phyloP scores from a whole-genome alignment of 2,113 vertebrate genomes.

The Saguinus imperator region DNA sequence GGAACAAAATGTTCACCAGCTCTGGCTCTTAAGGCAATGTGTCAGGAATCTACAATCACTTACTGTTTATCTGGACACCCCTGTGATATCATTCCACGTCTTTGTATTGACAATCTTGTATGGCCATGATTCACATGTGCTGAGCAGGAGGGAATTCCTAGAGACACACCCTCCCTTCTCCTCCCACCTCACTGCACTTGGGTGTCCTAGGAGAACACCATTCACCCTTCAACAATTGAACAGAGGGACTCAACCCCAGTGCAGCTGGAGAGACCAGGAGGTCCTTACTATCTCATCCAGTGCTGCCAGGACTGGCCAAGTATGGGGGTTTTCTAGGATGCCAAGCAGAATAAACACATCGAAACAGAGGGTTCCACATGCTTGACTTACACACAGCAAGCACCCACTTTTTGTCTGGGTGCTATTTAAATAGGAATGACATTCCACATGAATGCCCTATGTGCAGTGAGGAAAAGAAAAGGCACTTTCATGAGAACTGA shows the following conservation, averaged over 20 bases:
- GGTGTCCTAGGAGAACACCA: background rate
- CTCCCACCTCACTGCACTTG: background rate
- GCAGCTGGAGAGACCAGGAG: background rate
- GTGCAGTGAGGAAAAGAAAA: background rate
- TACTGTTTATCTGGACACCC: background rate
- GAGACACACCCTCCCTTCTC: background rate
- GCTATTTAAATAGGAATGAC: background rate
- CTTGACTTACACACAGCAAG: background rate
- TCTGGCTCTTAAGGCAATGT: background rate
- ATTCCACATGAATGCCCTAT: background rate
- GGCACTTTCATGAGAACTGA: background rate
- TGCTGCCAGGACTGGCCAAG: background rate
- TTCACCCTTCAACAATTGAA: background rate
- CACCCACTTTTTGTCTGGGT: background rate
- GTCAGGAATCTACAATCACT: background rate
- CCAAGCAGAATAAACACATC: background rate
- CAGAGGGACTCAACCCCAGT: background rate
- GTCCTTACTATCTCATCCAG: background rate
- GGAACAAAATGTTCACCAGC: background rate
- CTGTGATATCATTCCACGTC: background rate
- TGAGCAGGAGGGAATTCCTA: background rate
- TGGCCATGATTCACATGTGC: background rate
- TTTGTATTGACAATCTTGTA: background rate
- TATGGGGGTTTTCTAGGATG: background rate
- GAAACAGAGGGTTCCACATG: background rate